A percentile compares a stretch with the other conserved stretches of the same genome.
Conservation (phyloP, 1,140 invertebrate species). For the Mycetomoellerius zeteki region DNA sequence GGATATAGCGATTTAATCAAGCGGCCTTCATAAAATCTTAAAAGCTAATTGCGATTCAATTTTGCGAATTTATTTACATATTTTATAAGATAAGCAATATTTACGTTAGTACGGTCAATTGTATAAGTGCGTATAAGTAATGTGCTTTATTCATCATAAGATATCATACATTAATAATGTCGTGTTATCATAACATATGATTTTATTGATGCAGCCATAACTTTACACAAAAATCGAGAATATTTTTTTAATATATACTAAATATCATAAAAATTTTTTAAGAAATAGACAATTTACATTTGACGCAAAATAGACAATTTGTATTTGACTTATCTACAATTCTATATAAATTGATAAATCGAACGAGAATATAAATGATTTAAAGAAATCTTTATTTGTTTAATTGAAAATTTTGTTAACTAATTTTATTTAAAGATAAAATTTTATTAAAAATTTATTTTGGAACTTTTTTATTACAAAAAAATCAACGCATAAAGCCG, state of each 20-base stretch:
- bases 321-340: background rate
- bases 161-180: background rate
- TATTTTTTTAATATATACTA: background rate
- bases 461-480: background rate
- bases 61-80: slow-evolving; percentile 18
- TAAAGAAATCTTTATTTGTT: background rate
- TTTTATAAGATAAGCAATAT: background rate
- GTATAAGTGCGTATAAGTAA: background rate
- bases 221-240: background rate
- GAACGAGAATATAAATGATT: background rate
- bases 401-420: background rate
- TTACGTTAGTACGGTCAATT: background rate
- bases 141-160: slow-evolving; percentile 20
- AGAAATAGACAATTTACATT: background rate
- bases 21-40: slow-evolving; percentile 28
- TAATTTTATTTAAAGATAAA: background rate
- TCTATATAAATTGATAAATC: background rate
- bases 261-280: background rate
- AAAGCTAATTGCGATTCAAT: slow-evolving; percentile 46
- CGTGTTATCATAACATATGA: background rate
- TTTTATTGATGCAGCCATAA: background rate
- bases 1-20: slow-evolving; percentile 48
- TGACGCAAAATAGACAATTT: background rate
- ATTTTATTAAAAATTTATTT: too few relatives aligned
- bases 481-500: background rate